Base-by-base conservation (phyloP, 2,797 vertebrate species). In the Rhabdophis nuchalis region DNA sequence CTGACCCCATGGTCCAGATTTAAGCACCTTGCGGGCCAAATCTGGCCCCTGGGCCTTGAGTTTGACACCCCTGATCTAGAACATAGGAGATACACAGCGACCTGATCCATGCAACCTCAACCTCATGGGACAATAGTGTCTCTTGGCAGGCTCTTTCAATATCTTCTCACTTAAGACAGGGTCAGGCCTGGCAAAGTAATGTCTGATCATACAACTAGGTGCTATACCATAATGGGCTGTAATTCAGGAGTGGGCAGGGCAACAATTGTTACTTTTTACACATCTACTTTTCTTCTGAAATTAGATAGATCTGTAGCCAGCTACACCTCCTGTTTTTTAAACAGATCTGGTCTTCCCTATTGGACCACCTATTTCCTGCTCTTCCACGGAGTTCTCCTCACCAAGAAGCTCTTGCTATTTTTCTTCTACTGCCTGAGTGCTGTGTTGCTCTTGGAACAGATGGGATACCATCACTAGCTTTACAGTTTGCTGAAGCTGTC, bases 391-490 rank as follows among this genome's bases (percentile, higher is more conserved):
- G 32, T 92, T 95, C 96, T 90, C 82, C 85, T 50, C 92, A 95
- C 88, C 94, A 87, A 88, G 97, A 97, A 92, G 96, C 97, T 50
- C 50, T 97, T 56, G 93, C 85, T 36, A 6, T 95, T 57, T 96
- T 96, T 88, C 92, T 97, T 41, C 88, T 97, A 58, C 91, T 97
- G 58, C 94, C 96, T 41, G 96, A 96, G 91, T 96, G 92, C 92
- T 94, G 93, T 20, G 23, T 95, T 52, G 96, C 96, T 88, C 92
- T 95, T 41, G 92, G 94, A 86, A 20, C 7, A 56, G 72, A 41
- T 50, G 95, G 92, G 29, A 93, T 94, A 90, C 25, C 93, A 5
- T 92, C 50, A 10, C 86, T 97, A 86, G 95, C 94, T 86, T 29
- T 95, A 25, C 88, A 72, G 0, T 95, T 97, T 87, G 95, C 96